phyloP scores from a whole-genome alignment of 2,888 invertebrate species.

The Gortyna flavago region DNA sequence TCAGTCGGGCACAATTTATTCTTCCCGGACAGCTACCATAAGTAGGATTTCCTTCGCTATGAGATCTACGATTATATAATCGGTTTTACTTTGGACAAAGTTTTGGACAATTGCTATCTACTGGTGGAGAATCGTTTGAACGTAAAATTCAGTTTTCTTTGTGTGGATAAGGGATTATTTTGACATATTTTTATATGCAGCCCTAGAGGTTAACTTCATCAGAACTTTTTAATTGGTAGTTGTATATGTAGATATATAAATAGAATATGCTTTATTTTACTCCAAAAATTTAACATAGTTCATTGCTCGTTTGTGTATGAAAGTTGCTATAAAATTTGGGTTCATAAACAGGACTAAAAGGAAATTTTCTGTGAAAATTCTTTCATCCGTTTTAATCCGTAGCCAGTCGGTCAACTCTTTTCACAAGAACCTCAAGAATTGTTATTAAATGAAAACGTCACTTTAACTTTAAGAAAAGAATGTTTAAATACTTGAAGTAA shows the following conservation, averaged over 20 bases:
- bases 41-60: constrained; percentile 54
- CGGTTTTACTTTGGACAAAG: constrained; percentile 45
- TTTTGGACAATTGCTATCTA: constrained; percentile 50
- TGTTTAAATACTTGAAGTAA: background rate
- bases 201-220: too few relatives aligned
- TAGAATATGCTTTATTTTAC: background rate
- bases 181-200: background rate
- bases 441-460: constrained; percentile 3
- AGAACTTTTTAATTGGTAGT: background rate
- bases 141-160: constrained; percentile 12
- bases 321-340: background rate
- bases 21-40: constrained; percentile 47
- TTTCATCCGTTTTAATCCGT: background rate
- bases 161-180: background rate
- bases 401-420: background rate
- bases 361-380: background rate
- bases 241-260: too few relatives aligned
- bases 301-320: background rate
- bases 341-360: background rate
- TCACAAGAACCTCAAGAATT: background rate
- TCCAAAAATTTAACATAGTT: too few relatives aligned
- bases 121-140: constrained; percentile 25
- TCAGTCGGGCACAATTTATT: constrained; percentile 64
- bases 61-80: constrained; percentile 56
- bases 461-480: background rate